Conservation (phyloP, 2,888 invertebrate species). For the Phaonia tiefii region DNA sequence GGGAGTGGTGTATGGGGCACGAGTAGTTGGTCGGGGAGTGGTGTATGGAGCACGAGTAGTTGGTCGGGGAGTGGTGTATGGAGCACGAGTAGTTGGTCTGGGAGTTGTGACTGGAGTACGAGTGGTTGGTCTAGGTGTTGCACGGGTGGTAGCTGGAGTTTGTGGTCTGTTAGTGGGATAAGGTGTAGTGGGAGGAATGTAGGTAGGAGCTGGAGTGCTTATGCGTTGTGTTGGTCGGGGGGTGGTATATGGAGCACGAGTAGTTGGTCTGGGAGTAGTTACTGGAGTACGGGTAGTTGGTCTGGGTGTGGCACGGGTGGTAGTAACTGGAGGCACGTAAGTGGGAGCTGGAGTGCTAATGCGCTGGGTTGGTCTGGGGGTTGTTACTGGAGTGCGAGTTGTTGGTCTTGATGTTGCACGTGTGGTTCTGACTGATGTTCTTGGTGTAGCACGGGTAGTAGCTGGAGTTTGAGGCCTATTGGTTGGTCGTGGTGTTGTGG, state of each 20-base stretch:
- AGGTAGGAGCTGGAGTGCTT: conserved; percentile 38
- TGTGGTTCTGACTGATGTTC: no score
- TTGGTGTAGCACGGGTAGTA: conserved; percentile 63
- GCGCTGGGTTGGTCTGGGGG: conserved; percentile 63
- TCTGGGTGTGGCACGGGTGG: conserved; percentile 61
- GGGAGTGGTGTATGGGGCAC: conserved; percentile 58
- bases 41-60: conserved; percentile 31
- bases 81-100: conserved; percentile 61
- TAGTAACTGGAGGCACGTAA: conserved; percentile 50
- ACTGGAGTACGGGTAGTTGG: conserved; percentile 62
- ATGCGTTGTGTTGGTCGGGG: no score
- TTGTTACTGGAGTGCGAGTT: conserved; percentile 48
- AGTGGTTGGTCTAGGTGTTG: conserved; percentile 70
- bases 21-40: conserved; percentile 36
- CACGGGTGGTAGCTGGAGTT: conserved; percentile 50
- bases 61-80: conserved; percentile 49
- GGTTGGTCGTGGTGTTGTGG: conserved; percentile 37
- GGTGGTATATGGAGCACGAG: conserved; percentile 53
- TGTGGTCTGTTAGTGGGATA: conserved; percentile 62
- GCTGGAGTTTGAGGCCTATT: conserved; percentile 36
- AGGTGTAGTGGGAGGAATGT: conserved; percentile 58
- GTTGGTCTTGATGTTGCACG: no score
- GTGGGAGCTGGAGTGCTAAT: conserved; percentile 38
- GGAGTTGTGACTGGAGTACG: conserved; percentile 63
- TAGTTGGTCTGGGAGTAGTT: conserved; percentile 49